Conservation (phyloP, 2,888 invertebrate genomes). For the Hirtodrosophila alboralis region DNA sequence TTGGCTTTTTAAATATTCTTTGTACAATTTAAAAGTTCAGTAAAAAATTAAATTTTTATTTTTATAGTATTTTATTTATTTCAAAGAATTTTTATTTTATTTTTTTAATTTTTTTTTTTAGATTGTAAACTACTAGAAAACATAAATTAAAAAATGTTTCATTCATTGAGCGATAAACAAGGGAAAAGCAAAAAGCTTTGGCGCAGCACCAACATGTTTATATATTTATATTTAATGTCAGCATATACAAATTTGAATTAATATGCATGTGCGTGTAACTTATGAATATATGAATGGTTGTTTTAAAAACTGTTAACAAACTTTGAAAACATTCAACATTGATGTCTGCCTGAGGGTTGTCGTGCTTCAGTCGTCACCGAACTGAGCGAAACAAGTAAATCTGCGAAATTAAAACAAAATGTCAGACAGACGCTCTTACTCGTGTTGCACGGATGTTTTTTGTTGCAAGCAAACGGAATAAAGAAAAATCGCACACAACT, state of each 20-base stretch:
- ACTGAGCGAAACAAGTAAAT: constrained; percentile 63
- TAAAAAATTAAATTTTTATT: constrained; percentile 5
- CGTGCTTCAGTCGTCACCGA: constrained; percentile 35
- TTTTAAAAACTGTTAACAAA: constrained; percentile 42
- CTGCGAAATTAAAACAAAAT: constrained; percentile 74
- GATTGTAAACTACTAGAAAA: too few species aligned
- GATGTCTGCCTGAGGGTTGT: constrained; percentile 40
- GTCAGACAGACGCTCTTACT: constrained; percentile 42
- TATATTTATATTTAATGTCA: background rate
- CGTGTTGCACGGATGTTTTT: background rate
- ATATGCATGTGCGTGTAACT: constrained; percentile 15
- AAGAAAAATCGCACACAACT: constrained; percentile 14
- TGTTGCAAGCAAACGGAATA: constrained; percentile 29
- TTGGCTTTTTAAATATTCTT: background rate
- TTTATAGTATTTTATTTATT: constrained; percentile 37
- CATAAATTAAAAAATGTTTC: too few species aligned
- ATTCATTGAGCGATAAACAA: too few species aligned
- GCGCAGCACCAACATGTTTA: constrained; percentile 14
- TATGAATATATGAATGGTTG: constrained; percentile 54
- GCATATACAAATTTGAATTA: constrained; percentile 2
- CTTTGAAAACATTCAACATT: constrained; percentile 56
- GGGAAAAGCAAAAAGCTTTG: background rate
- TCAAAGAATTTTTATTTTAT: too few species aligned
- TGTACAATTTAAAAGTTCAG: background rate
- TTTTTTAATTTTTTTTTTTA: too few species aligned